These are phyloP conservation scores for Drosophila biarmipes DNA, from an alignment of 1,140 invertebrate species.

Conservation along the genomic window DNA sequence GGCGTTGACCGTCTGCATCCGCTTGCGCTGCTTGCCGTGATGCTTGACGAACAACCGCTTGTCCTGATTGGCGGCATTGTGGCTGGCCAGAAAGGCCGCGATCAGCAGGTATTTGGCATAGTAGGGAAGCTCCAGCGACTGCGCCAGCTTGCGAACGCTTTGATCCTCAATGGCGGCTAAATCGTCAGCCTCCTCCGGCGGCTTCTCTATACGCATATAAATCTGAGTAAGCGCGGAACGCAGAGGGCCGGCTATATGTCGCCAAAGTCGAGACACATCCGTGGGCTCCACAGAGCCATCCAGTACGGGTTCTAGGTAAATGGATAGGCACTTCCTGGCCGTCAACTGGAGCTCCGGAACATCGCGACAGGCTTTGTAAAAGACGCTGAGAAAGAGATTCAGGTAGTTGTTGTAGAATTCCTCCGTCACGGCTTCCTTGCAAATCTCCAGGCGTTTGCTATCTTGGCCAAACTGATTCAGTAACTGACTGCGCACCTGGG, in stretches of 20 bases:
- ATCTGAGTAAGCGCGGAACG: conserved; percentile 90
- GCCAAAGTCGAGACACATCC: conserved; percentile 90
- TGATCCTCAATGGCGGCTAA: conserved; percentile 48
- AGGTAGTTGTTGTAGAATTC: conserved; percentile 92
- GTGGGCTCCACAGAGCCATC: conserved; percentile 85
- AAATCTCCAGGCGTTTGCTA: conserved; percentile 28
- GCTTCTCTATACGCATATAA: conserved; percentile 89
- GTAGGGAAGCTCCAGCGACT: conserved; percentile 93
- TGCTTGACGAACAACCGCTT: conserved; percentile 92
- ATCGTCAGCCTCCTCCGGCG: conserved; percentile 18
- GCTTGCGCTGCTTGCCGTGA: conserved; percentile 87
- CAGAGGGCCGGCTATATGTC: conserved; percentile 90
- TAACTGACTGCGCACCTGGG: conserved; percentile 36
- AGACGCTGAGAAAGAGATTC: conserved; percentile 92
- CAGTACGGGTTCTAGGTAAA: conserved; percentile 91
- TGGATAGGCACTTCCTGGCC: conserved; percentile 88
- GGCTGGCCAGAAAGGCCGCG: conserved; percentile 95
- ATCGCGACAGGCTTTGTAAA: conserved; percentile 92
- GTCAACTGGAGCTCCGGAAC: conserved; percentile 91
- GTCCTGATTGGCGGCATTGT: conserved; percentile 94
- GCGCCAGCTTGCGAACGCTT: conserved; percentile 75
- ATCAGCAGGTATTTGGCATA: conserved; percentile 95
- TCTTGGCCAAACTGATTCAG: conserved; percentile 21
- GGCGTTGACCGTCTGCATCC: conserved; percentile 86
- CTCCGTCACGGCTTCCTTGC: conserved; percentile 56